These are phyloP conservation scores for Drosophila albomicans DNA, from an alignment of 1,140 invertebrate species.

Conservation along the genomic window DNA sequence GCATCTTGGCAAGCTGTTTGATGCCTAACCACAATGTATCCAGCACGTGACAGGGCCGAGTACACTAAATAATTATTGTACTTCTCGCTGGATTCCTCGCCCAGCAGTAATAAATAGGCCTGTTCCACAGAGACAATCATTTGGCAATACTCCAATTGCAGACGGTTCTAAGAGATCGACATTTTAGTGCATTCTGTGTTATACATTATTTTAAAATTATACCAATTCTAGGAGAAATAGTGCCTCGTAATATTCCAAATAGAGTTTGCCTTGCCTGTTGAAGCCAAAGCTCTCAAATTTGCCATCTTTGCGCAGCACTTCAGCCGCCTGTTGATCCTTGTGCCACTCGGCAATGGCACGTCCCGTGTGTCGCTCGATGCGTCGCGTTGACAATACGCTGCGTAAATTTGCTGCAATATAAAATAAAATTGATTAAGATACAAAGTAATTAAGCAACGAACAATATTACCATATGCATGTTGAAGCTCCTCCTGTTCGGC, in stretches of 20 bases:
- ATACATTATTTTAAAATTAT: background rate
- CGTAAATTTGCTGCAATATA: conserved; percentile 54
- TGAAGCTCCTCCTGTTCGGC: conserved; percentile 48
- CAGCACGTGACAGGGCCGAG: conserved; percentile 64
- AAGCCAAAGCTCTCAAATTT: conserved; percentile 79
- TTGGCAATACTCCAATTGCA: conserved; percentile 66
- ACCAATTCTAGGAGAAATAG: conserved; percentile 78
- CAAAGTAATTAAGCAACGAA: too few species aligned
- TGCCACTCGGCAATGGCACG: conserved; percentile 69
- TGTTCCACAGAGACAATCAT: conserved; percentile 73
- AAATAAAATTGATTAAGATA: background rate
- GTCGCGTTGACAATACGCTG: conserved; percentile 56
- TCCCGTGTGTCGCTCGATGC: conserved; percentile 68
- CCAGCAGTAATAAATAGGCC: conserved; percentile 69
- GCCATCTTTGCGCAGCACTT: conserved; percentile 72
- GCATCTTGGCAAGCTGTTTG: background rate
- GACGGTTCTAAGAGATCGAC: conserved; percentile 55
- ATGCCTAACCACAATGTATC: conserved; percentile 75
- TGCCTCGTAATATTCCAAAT: conserved; percentile 75
- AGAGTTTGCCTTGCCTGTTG: conserved; percentile 54
- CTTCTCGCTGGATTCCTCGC: conserved; percentile 52
- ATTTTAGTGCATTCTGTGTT: background rate
- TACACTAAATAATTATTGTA: conserved; percentile 76
- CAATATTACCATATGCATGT: conserved; percentile 40
- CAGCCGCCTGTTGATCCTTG: conserved; percentile 60